Evolutionary conservation across 2,888 invertebrate species (phyloP).

Genomic region (Nomada ferruginata): DNA sequence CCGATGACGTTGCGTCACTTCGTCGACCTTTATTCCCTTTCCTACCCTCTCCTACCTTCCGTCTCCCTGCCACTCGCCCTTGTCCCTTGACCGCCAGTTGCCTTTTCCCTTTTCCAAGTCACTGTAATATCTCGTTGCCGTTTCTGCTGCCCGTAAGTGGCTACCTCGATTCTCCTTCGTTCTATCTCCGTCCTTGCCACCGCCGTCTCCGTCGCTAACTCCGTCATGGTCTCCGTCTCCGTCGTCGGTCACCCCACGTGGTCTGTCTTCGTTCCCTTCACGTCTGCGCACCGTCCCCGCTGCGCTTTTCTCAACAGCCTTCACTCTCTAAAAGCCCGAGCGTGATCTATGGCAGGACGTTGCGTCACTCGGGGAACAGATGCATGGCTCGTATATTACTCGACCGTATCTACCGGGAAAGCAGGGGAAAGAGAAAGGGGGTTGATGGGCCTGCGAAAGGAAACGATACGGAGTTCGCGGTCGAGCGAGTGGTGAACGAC

Average conservation of each 20-base stretch:
- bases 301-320: slow-evolving; percentile 84
- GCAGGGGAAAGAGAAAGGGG: slow-evolving; percentile 53
- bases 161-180: slow-evolving; percentile 24
- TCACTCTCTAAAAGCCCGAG: slow-evolving; percentile 87
- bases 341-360: slow-evolving; percentile 88
- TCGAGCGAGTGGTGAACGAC: slow-evolving; percentile 81
- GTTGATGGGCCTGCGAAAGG: slow-evolving; percentile 43
- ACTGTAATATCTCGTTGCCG: slow-evolving; percentile 34
- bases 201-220: slow-evolving; percentile 29
- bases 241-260: slow-evolving; percentile 49
- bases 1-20: slow-evolving; percentile 82
- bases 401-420: slow-evolving; percentile 80
- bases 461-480: slow-evolving; percentile 71
- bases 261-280: slow-evolving; percentile 39
- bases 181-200: slow-evolving; percentile 38
- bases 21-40: slow-evolving; percentile 70
- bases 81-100: slow-evolving; percentile 48
- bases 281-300: slow-evolving; percentile 45
- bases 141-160: slow-evolving; percentile 23
- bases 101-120: slow-evolving; percentile 27
- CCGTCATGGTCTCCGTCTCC: slow-evolving; percentile 2
- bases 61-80: slow-evolving; percentile 20
- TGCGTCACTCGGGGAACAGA: slow-evolving; percentile 86
- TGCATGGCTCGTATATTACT: slow-evolving; percentile 84
- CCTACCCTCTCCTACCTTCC: slow-evolving; percentile 24